Evolutionary conservation across 2,797 vertebrate species (phyloP), one percentile per base, ranked within the genome.

Genomic region (Delichon dasypus): DNA sequence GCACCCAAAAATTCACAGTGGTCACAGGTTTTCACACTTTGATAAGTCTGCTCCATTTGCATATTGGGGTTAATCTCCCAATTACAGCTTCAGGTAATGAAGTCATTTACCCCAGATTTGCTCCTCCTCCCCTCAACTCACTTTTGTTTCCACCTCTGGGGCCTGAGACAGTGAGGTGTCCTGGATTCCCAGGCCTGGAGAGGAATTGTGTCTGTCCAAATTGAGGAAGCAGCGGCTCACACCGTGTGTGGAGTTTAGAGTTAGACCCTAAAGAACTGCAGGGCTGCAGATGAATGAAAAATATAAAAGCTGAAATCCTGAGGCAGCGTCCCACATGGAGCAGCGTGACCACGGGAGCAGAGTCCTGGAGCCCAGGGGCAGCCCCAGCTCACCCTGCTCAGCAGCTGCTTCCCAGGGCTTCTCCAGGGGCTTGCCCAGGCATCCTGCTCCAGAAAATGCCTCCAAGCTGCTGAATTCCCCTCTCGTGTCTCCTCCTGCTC

Each of bases 381-480:
- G 18, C 42, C 57, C 42, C 54, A 55, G 67, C 42, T 70, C 17
- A 11, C 45, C 22, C 65, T 76, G 71, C 65, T 85, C 76, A 42
- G 42, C 48, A 27, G 70, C 71, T 89, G 75, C 71, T 76, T 57
- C 55, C 82, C 85, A 47, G 55, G 71, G 58, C 74, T 76, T 36
- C 90, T 84, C 29, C n/a, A 36, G 51, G 34, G 74, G 67, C 77
- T 73, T 94, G 79, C 71, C 86, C 89, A 30, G 92, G 64, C 80
- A 58, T 87, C 80, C 80, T 73, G 66, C 77, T 75, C 8, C 0
- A 10, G 16, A 58, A 42, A 81, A 16, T 65, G 34, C 79, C 91
- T 65, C 44, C 53, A 5, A 45, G 96, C 78, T 74, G 70, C 71
- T 76, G 85, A 94, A 84, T 89, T 94, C 85, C 93, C 77, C 93